Evolutionary conservation across 2,797 vertebrate genomes (phyloP).

Genomic region (Bovichtus variegatus): DNA sequence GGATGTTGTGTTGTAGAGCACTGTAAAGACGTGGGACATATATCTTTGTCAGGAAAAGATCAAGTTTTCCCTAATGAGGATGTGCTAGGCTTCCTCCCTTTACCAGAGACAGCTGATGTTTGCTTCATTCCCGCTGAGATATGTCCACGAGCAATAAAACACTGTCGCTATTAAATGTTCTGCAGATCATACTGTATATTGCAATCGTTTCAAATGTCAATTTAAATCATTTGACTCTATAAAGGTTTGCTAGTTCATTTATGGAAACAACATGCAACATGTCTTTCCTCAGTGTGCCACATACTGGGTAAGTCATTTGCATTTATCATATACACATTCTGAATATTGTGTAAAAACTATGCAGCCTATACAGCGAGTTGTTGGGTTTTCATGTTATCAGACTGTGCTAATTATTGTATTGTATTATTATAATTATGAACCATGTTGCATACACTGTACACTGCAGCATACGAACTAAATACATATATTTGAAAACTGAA

Average conservation of each 20-base stretch:
- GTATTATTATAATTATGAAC: not conserved
- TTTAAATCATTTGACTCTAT: conserved; percentile 8
- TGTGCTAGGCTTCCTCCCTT: conserved; percentile 49
- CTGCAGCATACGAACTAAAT: conserved; percentile 4
- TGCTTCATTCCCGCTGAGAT: conserved; percentile 40
- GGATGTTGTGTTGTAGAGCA: not conserved
- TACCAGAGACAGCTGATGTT: conserved; percentile 59
- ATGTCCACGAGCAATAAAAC: conserved; percentile 43
- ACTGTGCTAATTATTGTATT: not conserved
- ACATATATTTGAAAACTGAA: conserved; percentile 8
- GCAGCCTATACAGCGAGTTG: not conserved
- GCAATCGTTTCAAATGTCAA: conserved; percentile 14
- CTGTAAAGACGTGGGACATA: conserved; percentile 36
- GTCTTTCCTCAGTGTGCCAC: not conserved
- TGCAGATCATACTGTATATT: conserved; percentile 6
- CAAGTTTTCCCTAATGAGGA: conserved; percentile 61
- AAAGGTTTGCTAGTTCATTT: not conserved
- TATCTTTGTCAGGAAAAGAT: conserved; percentile 66
- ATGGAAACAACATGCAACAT: not conserved
- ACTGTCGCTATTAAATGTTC: conserved; percentile 1
- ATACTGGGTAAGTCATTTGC: not conserved
- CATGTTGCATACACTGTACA: not conserved
- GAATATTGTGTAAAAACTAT: not conserved
- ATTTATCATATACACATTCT: not conserved
- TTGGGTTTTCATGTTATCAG: not conserved